Conservation (phyloP, 2,888 invertebrate species). For the Ormyrus labotus region DNA sequence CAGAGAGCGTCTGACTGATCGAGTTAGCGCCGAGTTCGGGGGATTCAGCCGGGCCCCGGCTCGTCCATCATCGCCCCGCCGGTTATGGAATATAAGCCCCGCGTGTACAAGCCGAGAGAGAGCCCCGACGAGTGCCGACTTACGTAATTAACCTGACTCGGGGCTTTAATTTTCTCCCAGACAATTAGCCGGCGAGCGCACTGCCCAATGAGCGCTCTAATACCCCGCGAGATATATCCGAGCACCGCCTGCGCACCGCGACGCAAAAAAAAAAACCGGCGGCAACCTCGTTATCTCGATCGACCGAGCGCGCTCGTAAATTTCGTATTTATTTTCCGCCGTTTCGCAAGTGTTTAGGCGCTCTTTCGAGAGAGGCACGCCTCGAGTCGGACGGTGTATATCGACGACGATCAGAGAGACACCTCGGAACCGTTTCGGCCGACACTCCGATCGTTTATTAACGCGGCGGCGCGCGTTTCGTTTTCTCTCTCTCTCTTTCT, state of each 20-base stretch:
- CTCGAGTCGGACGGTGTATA: not conserved
- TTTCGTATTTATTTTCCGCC: constrained; percentile 4
- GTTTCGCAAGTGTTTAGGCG: not conserved
- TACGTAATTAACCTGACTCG: constrained; percentile 75
- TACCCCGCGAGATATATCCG: not conserved
- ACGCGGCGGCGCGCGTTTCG: not conserved
- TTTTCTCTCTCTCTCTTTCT: too few species aligned
- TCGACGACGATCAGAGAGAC: not conserved
- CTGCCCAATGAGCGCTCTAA: constrained; percentile 1
- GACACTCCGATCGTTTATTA: too few species aligned
- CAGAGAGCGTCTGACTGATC: constrained; percentile 69
- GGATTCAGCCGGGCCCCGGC: constrained; percentile 70
- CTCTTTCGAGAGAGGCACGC: too few species aligned
- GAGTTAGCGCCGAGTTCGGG: constrained; percentile 73
- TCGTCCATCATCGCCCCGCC: constrained; percentile 69
- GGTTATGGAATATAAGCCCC: constrained; percentile 61
- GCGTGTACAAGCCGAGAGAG: constrained; percentile 49
- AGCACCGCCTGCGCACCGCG: not conserved
- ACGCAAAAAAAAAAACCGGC: not conserved
- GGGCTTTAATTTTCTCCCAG: constrained; percentile 73
- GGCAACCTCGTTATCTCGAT: not conserved
- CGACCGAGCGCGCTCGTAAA: constrained; percentile 1
- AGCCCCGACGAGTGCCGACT: constrained; percentile 47
- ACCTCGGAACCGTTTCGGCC: not conserved
- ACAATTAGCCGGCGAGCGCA: constrained; percentile 65